These are phyloP conservation scores for Halictus quadricinctus DNA, from an alignment of 2,888 invertebrate genomes.

Conservation along the genomic window DNA sequence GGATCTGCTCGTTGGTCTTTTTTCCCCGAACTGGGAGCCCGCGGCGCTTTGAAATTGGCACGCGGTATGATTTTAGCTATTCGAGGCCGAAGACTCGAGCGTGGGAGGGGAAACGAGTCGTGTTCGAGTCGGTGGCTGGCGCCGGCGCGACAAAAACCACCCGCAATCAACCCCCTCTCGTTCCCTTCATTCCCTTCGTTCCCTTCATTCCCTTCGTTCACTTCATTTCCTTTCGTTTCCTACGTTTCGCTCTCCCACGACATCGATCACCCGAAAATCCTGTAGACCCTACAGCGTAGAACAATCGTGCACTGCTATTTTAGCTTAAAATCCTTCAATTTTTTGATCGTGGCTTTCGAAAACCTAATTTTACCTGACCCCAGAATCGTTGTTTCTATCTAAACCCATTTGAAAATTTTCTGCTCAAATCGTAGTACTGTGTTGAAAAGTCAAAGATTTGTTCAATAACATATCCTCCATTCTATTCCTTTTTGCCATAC, in stretches of 20 bases:
- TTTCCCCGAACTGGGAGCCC: slow-evolving; percentile 24
- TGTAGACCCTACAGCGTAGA: not conserved
- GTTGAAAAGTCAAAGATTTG: too few relatives aligned
- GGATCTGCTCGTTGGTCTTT: slow-evolving; percentile 15
- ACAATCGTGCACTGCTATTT: too few relatives aligned
- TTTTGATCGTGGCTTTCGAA: too few relatives aligned
- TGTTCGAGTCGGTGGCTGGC: slow-evolving; percentile 74
- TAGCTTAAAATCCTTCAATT: too few relatives aligned
- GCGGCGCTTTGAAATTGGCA: slow-evolving; percentile 69
- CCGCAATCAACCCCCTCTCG: slow-evolving; percentile 72
- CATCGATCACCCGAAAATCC: slow-evolving; percentile 19
- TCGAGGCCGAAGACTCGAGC: slow-evolving; percentile 39
- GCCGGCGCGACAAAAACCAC: slow-evolving; percentile 73
- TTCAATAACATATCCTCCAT: too few relatives aligned
- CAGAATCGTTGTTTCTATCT: too few relatives aligned
- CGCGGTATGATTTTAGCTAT: slow-evolving; percentile 67
- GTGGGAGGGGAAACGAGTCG: slow-evolving; percentile 22
- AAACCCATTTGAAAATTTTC: too few relatives aligned
- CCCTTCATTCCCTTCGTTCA: too few relatives aligned
- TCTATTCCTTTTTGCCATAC: not conserved
- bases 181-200: slow-evolving; percentile 44
- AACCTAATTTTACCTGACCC: too few relatives aligned
- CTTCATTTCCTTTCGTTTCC: not conserved
- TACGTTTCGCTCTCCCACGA: not conserved
- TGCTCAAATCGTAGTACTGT: too few relatives aligned